These are phyloP conservation scores for Diglossa brunneiventris DNA, from an alignment of 2,113 vertebrate genomes.

Conservation along the genomic window DNA sequence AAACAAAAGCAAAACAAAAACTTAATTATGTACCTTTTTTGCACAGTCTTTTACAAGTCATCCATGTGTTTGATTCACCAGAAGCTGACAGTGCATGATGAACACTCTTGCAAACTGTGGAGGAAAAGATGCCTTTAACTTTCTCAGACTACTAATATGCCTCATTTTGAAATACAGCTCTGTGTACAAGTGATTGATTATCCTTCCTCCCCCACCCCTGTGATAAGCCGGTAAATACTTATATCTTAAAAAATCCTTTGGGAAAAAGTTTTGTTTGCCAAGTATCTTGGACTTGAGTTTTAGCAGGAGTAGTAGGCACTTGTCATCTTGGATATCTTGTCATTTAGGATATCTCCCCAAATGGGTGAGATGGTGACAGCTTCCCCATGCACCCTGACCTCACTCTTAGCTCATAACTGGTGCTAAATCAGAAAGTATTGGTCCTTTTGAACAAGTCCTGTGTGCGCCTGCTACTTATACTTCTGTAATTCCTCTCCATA, in stretches of 20 bases:
- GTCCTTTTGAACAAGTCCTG: neutral
- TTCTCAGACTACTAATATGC: neutral
- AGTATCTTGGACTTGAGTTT: neutral
- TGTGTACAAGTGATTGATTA: neutral
- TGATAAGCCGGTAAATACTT: neutral
- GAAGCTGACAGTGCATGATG: neutral
- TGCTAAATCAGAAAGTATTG: neutral
- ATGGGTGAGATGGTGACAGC: neutral
- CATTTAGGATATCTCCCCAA: neutral
- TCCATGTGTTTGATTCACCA: rapidly evolving
- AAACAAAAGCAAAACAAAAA: neutral
- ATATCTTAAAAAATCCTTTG: neutral
- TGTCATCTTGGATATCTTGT: neutral
- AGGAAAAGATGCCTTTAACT: neutral
- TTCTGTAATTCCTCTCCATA: neutral
- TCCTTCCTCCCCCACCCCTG: no score
- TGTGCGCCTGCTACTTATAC: rapidly evolving
- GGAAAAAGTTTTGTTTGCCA: neutral
- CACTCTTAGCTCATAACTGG: neutral
- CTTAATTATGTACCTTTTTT: neutral
- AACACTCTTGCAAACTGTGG: neutral
- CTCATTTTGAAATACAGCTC: neutral
- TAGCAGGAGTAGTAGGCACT: neutral
- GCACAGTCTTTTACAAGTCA: neutral
- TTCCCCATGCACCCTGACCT: neutral